Conservation (phyloP, 2,113 vertebrate genomes). For the Carollia perspicillata region DNA sequence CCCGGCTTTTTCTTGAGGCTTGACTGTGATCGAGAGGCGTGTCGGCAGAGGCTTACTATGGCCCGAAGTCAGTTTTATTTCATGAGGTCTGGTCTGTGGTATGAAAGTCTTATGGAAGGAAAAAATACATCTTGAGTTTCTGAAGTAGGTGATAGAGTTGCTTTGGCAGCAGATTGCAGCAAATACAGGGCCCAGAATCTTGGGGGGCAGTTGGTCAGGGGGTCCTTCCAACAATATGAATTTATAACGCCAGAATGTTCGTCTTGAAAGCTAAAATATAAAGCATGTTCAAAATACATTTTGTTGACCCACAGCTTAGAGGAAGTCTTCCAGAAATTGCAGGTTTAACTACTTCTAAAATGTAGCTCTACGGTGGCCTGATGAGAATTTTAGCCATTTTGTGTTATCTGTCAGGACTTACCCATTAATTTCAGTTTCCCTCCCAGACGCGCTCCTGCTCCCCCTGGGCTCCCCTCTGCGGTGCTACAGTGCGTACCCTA, state of each 20-base stretch:
- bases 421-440: background rate
- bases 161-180: background rate
- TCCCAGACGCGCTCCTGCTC: background rate
- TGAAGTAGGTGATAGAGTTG: background rate
- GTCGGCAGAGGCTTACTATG: conserved; percentile 31
- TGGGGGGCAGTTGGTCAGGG: background rate
- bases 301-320: background rate
- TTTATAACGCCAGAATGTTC: background rate
- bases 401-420: background rate
- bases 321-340: background rate
- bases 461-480: background rate
- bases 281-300: background rate
- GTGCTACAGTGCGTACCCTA: background rate
- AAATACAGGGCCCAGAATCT: conserved; percentile 28
- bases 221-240: background rate
- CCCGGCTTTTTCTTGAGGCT: conserved; percentile 48
- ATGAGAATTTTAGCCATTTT: background rate
- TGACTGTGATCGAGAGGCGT: background rate
- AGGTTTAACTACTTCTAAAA: conserved; percentile 7
- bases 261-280: conserved; percentile 15
- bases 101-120: background rate
- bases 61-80: conserved; percentile 52
- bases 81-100: conserved; percentile 38
- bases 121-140: conserved; percentile 1
- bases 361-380: background rate